Conservation (phyloP, 2,113 vertebrate species). For the Tetraodon nigroviridis region DNA sequence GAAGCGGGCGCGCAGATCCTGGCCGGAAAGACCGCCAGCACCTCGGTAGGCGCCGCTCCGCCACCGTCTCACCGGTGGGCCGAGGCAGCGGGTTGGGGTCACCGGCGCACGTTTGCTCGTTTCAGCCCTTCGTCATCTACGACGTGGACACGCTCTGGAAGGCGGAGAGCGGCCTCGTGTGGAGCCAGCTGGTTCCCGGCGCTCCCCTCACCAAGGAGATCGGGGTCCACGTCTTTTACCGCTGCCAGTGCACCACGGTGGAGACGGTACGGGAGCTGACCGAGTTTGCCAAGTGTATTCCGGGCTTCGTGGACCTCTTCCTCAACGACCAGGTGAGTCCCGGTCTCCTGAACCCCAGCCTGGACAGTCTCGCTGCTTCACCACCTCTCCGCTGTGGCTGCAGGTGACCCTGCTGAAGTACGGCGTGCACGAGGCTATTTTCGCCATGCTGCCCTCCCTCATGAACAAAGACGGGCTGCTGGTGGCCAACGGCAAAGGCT, state of each 20-base stretch:
- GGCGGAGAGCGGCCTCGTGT: constrained; percentile 92
- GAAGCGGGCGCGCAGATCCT: constrained; percentile 95
- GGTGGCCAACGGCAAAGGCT: constrained; percentile 93
- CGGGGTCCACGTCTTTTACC: constrained; percentile 95
- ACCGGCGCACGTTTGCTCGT: no score
- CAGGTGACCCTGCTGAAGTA: constrained; percentile 95
- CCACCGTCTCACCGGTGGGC: background rate
- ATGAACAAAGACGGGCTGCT: constrained; percentile 98
- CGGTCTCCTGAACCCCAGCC: background rate
- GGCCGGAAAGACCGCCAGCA: constrained; percentile 90
- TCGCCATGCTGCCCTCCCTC: constrained; percentile 95
- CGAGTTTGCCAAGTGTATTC: constrained; percentile 97
- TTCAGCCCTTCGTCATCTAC: constrained; percentile 94
- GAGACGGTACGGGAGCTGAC: constrained; percentile 96
- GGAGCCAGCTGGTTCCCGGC: constrained; percentile 88
- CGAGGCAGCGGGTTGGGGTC: no score
- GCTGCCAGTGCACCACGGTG: constrained; percentile 95
- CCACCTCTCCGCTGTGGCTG: constrained; percentile 2
- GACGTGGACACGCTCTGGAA: constrained; percentile 95
- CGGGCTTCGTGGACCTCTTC: constrained; percentile 90
- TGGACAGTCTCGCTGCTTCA: no score
- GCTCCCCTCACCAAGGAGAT: constrained; percentile 92
- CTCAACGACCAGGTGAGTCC: constrained; percentile 86
- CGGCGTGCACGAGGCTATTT: constrained; percentile 96
- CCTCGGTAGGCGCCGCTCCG: constrained; percentile 69